Base-by-base conservation (phyloP, 2,113 vertebrate genomes). In the Barnardius zonarius region DNA sequence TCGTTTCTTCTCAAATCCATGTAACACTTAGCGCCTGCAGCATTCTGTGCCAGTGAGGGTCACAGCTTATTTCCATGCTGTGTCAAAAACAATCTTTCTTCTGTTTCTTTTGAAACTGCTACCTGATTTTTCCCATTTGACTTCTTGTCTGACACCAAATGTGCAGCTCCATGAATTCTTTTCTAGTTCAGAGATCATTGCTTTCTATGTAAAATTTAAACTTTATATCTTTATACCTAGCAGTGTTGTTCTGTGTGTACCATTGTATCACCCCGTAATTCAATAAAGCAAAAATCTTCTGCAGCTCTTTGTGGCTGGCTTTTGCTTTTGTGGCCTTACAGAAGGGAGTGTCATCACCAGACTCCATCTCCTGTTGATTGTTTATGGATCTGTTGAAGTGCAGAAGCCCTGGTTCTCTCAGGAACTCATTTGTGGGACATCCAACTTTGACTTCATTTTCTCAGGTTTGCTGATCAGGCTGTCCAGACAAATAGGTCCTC, bases 391-490 rank as follows among this genome's bases (percentile, higher is more conserved):
- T 25, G 23, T 23, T 80, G 62, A 79, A 79, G 69, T 59, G 69
- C 61, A 74, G 87, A 70, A 62, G 48, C 51, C n/a, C 51, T 44
- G 66, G 31, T 22, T 86, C 39, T 88, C 75, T 85, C 91, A 93
- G 62, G 79, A 85, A 25, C 62, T 30, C 13, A 3, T 57, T 18
- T 79, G 74, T 75, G 62, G 30, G 1, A 3, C 7, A 5, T 84
- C 92, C 77, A 84, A 41, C 61, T 86, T 95, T 62, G 82, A 81
- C 73, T 81, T 96, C 22, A 77, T 96, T 86, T 81, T 81, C 93
- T 83, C 51, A 74, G 62, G 41, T 74, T 41, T 88, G 41, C 84
- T 83, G 63, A 72, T 86, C 33, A 62, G 44, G 54, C 79, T 92
- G 24, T 66, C 84, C 13, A 78, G 51, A 78, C 52, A 80, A 81